Evolutionary conservation across 2,113 vertebrate species (phyloP).

Genomic region (Lepidiolamprologus cunningtoni): DNA sequence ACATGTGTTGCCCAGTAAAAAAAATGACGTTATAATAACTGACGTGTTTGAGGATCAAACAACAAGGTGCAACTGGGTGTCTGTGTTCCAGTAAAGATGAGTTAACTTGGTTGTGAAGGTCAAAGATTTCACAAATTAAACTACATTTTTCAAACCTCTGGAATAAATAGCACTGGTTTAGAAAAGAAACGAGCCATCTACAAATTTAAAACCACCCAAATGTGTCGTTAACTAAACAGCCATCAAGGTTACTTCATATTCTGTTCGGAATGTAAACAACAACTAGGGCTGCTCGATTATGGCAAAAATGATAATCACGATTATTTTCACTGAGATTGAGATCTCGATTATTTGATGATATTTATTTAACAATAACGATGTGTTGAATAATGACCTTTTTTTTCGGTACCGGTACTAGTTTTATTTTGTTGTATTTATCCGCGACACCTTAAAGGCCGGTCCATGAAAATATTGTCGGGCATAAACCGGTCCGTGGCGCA

Average conservation of each 20-base stretch:
- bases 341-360: no score
- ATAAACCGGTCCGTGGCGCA: no score
- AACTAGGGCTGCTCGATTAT: background rate
- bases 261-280: background rate
- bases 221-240: background rate
- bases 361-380: no score
- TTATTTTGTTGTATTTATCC: no score
- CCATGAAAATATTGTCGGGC: no score
- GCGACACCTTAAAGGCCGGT: no score
- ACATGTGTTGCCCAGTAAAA: background rate
- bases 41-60: background rate
- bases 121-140: background rate
- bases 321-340: no score
- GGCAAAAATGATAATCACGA: no score
- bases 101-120: background rate
- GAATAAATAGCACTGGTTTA: background rate
- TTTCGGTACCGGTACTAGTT: no score
- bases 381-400: no score
- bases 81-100: background rate
- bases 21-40: background rate
- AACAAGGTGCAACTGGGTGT: background rate
- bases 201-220: background rate
- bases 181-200: background rate
- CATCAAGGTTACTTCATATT: background rate
- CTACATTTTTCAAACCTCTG: background rate